Evolutionary conservation across 2,888 invertebrate genomes (phyloP), one percentile per base, ranked within the genome.

Genomic region (Strigamia maritima): DNA sequence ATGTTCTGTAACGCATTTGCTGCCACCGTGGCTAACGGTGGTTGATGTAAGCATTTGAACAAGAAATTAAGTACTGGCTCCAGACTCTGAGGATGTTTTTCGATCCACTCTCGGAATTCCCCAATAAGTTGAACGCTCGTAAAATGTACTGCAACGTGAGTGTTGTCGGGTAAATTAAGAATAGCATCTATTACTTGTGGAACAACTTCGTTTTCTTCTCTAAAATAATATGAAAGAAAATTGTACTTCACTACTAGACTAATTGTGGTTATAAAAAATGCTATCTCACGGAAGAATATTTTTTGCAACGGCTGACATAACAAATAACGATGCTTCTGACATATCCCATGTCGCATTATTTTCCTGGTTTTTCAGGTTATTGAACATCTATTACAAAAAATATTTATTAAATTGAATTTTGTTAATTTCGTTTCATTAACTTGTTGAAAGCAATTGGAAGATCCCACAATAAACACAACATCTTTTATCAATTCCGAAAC

Each of bases 401-500:
- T 8, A 16, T 22, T 31, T 10, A 24, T 77, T 1, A 26, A 24
- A 78, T n/a, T 49, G 6, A 74, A 31, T 28, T 22, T 24, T 28
- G 35, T 60, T 81, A 26, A 49, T 22, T n/a, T n/a, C n/a, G 40
- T 28, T 19, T 10, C 10, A 16, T 40, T 35, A 93, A 96, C 95
- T 88, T 97, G 95, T 79, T 92, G 90, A 86, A 98, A 97, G 85
- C 95, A 95, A 40, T 92, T 91, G 81, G 93, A 92, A 38, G 97
- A 96, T 1, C 97, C 97, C 81, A 98, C 93, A 79, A 98, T 94
- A 87, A 98, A 98, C 65, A 97, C 94, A 75, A 98, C 94, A 85
- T 99, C 98, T 86, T 97, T 96, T 81, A 98, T 93, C 80, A 98
- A 88, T 85, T 98, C 98, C 38, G 93, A 92, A 22, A 96, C 96